Evolutionary conservation across 2,113 vertebrate species (phyloP), one percentile per base, ranked within the genome.

Genomic region (Girardinichthys multiradiatus): DNA sequence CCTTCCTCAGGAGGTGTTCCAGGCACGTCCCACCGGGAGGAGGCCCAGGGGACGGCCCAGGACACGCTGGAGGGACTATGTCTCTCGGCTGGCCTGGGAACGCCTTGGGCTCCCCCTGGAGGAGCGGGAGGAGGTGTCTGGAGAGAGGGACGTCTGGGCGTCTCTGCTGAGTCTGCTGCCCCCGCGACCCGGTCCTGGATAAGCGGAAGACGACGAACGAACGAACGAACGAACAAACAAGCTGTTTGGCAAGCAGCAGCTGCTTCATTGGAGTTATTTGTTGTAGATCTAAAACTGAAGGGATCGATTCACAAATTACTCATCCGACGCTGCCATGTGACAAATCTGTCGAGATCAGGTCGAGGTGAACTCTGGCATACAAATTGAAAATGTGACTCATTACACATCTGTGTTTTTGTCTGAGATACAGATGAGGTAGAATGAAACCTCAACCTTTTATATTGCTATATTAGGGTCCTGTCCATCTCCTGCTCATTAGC

Each of bases 371-470:
- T 60, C 77, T 2, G n/a, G 64, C 76, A 63, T 35, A 64, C 70
- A 73, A 84, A 76, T 67, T 13, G 11, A 31, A 74, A 67, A 62
- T 81, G 48, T 64, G 75, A 74, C 77, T 87, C 62, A 68, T 86
- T 75, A 69, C 75, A 26, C 12, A 26, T 48, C 28, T 6, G n/a
- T 63, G 81, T 79, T 62, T 84, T 61, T 57, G 28, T 70, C 42
- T 7, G 21, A 14, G 57, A 62, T 1, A 19, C 24, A 4, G 57
- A 31, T 21, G 11, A 17, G 19, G 57, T 42, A 62, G 65, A 76
- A 85, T 86, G 66, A 75, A 80, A 81, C 67, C 67, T 71, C 58
- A 79, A 86, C 77, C 74, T 64, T n/a, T 33, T 80, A 62, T 74
- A 81, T 86, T 81, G 51, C 57, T 76, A 68, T 58, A 74, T 80